phyloP scores from a whole-genome alignment of 2,113 vertebrate genomes.

The Daubentonia madagascariensis region DNA sequence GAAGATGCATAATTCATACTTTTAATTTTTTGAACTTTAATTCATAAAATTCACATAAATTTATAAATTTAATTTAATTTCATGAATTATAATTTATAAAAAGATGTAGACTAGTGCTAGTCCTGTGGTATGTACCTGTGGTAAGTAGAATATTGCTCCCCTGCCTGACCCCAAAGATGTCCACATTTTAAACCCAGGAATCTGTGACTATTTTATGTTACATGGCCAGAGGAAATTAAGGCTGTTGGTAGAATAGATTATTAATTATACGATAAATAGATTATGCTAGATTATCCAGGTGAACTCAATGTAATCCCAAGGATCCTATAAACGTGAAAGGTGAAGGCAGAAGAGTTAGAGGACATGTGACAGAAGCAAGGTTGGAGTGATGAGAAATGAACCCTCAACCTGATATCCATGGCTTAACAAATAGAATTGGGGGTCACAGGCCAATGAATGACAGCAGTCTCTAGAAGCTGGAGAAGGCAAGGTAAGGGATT shows the following conservation, averaged over 20 bases:
- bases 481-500: not conserved
- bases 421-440: not conserved
- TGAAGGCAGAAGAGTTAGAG: not conserved
- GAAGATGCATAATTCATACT: not conserved
- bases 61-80: not conserved
- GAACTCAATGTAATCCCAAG: not conserved
- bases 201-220: not conserved
- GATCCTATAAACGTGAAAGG: not conserved
- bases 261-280: not conserved
- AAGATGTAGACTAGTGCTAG: not conserved
- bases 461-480: not conserved
- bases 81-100: not conserved
- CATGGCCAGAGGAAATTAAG: not conserved
- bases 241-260: not conserved
- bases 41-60: not conserved
- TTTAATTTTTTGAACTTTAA: not conserved
- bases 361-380: not conserved
- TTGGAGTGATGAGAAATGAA: too few species aligned
- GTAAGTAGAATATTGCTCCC: not conserved
- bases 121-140: not conserved
- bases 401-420: not conserved
- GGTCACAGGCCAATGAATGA: rapidly evolving
- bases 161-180: too few species aligned
- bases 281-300: not conserved
- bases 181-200: not conserved